Percentiles rank a stretch among this genome's conserved stretches.
These are phyloP conservation scores for Andrena cerasifolii DNA, from an alignment of 1,140 invertebrate species.

Conservation along the genomic window DNA sequence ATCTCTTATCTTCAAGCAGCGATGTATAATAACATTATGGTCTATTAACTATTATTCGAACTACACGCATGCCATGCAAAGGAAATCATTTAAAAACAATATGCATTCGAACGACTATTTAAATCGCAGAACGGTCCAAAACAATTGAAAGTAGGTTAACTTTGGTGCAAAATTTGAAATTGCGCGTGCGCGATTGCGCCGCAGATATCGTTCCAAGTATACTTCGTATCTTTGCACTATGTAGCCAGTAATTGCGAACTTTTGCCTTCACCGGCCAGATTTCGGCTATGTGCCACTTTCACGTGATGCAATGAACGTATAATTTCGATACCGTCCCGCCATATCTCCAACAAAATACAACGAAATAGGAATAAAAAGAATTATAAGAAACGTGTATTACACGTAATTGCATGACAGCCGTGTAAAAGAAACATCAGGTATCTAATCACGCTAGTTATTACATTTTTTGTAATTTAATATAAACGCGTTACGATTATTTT, in stretches of 20 bases:
- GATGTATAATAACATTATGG: too few species aligned
- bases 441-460: neutral
- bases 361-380: neutral
- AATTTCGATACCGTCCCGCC: neutral
- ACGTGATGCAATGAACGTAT: neutral
- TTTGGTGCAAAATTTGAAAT: conserved; percentile 8
- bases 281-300: neutral
- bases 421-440: neutral
- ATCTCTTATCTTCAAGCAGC: too few species aligned
- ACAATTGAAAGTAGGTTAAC: neutral
- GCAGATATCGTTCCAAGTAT: neutral
- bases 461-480: neutral
- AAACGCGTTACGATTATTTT: neutral
- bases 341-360: neutral
- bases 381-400: neutral
- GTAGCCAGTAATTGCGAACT: neutral
- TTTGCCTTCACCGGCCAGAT: neutral
- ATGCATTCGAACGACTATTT: too few species aligned
- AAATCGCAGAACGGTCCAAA: too few species aligned
- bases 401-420: neutral
- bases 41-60: too few species aligned
- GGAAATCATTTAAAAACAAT: too few species aligned
- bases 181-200: conserved; percentile 1
- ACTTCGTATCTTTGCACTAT: neutral
- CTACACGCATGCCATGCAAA: too few species aligned